phyloP scores from a whole-genome alignment of 2,888 invertebrate genomes.

The Dichetophora obliterata region DNA sequence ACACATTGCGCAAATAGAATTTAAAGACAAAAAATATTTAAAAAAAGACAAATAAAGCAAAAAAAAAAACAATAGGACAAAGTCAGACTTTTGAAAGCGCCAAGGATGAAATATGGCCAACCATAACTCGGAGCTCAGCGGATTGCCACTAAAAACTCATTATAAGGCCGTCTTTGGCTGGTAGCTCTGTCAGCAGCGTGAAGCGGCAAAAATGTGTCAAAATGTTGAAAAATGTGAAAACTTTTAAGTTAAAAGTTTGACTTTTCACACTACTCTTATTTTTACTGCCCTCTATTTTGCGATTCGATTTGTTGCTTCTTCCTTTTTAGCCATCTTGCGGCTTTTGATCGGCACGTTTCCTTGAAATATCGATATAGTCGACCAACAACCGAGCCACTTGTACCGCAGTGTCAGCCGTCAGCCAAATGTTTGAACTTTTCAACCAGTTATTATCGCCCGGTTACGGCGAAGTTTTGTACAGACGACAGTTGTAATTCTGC shows the following conservation, averaged over 20 bases:
- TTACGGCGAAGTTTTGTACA: neutral
- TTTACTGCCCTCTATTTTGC: neutral
- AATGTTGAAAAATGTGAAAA: slow-evolving; percentile 1
- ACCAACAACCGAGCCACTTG: neutral
- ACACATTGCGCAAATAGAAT: slow-evolving; percentile 11
- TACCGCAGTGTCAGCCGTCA: slow-evolving; percentile 10
- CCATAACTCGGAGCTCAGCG: neutral
- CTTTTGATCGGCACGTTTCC: neutral
- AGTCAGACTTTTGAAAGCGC: neutral
- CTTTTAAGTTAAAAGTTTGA: slow-evolving; percentile 12
- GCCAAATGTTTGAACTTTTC: slow-evolving; percentile 21
- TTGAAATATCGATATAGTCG: neutral
- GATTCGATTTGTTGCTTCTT: neutral
- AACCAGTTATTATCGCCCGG: slow-evolving; percentile 9
- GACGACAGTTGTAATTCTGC: neutral
- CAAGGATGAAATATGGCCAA: neutral
- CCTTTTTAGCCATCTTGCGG: neutral
- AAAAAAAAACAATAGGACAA: neutral
- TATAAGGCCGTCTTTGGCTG: neutral
- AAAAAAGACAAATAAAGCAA: neutral
- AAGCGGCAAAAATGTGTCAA: neutral
- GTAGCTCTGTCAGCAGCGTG: neutral
- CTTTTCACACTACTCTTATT: neutral
- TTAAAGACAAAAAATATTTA: neutral
- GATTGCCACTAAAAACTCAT: slow-evolving; percentile 10